phyloP scores from a whole-genome alignment of 23 tunicate genomes.

The Halocynthia roretzi region DNA sequence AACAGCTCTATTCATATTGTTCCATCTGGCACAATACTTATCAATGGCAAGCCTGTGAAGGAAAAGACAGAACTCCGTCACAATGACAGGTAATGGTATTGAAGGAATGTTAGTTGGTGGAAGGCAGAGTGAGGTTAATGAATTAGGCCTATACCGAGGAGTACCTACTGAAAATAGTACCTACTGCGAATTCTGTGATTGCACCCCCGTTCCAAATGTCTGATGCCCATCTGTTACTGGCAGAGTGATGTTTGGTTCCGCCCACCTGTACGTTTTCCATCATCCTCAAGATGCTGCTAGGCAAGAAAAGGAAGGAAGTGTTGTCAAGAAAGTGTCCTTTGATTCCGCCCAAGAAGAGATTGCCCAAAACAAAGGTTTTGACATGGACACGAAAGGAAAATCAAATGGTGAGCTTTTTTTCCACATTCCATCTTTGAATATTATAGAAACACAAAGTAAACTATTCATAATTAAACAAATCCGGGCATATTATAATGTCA shows the following conservation, averaged over 20 bases:
- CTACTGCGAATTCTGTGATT: neutral
- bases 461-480: no score
- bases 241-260: constrained; percentile 84
- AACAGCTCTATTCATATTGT: constrained; percentile 32
- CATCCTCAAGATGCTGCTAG: constrained; percentile 86
- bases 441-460: no score
- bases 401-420: constrained; percentile 34
- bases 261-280: constrained; percentile 80
- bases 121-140: neutral
- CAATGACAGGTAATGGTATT: constrained; percentile 68
- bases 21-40: constrained; percentile 37
- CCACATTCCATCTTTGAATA: no score
- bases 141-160: neutral
- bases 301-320: constrained; percentile 35
- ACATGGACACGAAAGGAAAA: constrained; percentile 72
- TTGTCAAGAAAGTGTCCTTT: constrained; percentile 56
- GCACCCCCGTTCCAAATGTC: neutral
- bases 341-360: constrained; percentile 91
- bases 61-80: constrained; percentile 54
- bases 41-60: constrained; percentile 58
- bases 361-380: constrained; percentile 72
- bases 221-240: neutral
- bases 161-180: neutral
- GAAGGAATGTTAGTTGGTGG: no score
- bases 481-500: no score